Percentiles rank a stretch among this genome's conserved stretches.
Conservation (phyloP, 2,113 vertebrate species). For the Oreotrochilus melanogaster region DNA sequence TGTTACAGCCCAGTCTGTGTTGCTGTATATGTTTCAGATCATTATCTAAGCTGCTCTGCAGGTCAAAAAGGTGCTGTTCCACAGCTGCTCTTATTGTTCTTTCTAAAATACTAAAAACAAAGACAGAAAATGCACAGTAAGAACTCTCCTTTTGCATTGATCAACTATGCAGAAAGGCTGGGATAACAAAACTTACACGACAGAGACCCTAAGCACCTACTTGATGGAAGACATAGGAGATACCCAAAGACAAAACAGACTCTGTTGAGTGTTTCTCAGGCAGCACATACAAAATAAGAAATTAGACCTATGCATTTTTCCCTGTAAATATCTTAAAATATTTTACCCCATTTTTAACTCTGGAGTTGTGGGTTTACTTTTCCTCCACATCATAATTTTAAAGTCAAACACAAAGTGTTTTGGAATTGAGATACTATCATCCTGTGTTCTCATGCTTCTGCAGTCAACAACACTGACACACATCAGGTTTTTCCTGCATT, state of each 20-base stretch:
- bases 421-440: not conserved
- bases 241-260: not conserved
- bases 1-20: conserved; percentile 74
- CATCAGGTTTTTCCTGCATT: not conserved
- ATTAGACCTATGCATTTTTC: not conserved
- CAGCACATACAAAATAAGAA: not conserved
- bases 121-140: not conserved
- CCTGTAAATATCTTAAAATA: not conserved
- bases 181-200: not conserved
- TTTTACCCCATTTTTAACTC: not conserved
- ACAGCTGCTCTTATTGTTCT: conserved; percentile 92
- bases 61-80: conserved; percentile 91
- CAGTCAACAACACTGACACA: not conserved
- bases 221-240: not conserved
- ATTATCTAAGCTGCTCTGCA: conserved; percentile 90
- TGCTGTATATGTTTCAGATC: conserved; percentile 81
- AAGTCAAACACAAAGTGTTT: not conserved
- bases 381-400: not conserved
- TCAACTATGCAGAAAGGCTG: not conserved
- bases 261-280: not conserved
- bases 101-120: conserved; percentile 85
- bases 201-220: not conserved
- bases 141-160: not conserved
- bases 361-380: not conserved
- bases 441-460: not conserved